These are phyloP conservation scores for Lacanobia wlatinum DNA, from an alignment of 2,888 invertebrate species.

Conservation along the genomic window DNA sequence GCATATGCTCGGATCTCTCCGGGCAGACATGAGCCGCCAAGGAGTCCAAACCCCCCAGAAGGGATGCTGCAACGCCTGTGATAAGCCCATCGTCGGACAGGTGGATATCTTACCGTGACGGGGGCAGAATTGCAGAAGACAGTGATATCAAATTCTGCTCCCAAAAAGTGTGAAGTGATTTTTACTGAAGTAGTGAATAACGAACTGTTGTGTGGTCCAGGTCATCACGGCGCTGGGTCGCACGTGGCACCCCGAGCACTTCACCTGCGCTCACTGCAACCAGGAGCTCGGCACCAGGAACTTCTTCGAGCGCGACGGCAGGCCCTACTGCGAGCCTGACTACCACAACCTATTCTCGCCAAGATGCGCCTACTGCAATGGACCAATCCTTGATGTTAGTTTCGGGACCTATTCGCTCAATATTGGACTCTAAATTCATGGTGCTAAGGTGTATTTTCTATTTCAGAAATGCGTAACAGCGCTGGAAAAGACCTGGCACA, in stretches of 20 bases:
- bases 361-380: constrained; percentile 99
- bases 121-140: constrained; percentile 53
- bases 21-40: constrained; percentile 99
- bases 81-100: constrained; percentile 99
- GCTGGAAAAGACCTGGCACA: constrained; percentile 99
- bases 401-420: constrained; percentile 28
- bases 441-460: constrained; percentile 67
- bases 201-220: constrained; percentile 77
- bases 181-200: constrained; percentile 62
- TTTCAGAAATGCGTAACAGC: constrained; percentile 99
- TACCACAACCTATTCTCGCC: constrained; percentile 99
- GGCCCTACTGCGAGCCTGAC: constrained; percentile 99
- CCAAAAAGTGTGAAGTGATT: constrained; percentile 55
- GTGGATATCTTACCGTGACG: constrained; percentile 78
- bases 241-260: constrained; percentile 99
- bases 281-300: constrained; percentile 99
- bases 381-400: constrained; percentile 99
- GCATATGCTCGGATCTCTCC: constrained; percentile 98
- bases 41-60: constrained; percentile 99
- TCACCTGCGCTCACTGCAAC: constrained; percentile 99
- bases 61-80: constrained; percentile 99
- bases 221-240: constrained; percentile 99
- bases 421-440: constrained; percentile 26
- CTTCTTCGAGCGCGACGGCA: constrained; percentile 99
- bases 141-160: constrained; percentile 51